Conservation (phyloP, 2,113 vertebrate genomes). For the Phalacrocorax pelagicus region DNA sequence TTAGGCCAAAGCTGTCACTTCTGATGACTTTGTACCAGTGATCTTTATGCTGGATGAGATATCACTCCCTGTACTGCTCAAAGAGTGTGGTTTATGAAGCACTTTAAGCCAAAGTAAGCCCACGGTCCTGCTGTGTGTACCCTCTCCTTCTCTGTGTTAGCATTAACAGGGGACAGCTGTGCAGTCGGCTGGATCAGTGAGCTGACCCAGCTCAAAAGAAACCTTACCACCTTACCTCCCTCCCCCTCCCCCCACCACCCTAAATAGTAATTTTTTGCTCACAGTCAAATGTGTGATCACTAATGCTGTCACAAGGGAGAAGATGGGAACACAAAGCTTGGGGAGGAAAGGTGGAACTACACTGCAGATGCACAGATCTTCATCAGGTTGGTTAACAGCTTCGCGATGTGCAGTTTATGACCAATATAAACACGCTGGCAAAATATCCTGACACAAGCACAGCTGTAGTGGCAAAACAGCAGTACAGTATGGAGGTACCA, state of each 20-base stretch:
- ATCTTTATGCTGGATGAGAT: not conserved
- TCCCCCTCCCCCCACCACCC: no score
- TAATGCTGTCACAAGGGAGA: not conserved
- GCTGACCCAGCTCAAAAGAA: not conserved
- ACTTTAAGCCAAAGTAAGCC: not conserved
- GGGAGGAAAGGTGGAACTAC: not conserved
- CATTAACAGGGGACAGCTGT: constrained; percentile 10
- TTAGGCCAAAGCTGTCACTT: not conserved
- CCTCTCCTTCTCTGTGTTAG: not conserved
- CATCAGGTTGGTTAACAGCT: not conserved
- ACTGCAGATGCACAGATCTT: not conserved
- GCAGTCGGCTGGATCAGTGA: not conserved
- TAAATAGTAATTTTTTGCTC: not conserved
- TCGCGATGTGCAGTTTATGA: not conserved
- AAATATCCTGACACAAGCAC: not conserved
- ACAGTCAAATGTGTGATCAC: not conserved
- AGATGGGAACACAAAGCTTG: not conserved
- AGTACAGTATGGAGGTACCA: not conserved
- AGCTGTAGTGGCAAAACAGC: not conserved
- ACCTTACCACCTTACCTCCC: not conserved
- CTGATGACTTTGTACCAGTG: constrained; percentile 9
- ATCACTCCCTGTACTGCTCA: not conserved
- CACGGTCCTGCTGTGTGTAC: not conserved
- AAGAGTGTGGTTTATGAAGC: not conserved
- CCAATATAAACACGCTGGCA: not conserved